Conservation (phyloP, 2,113 vertebrate species). For the Cephalopterus ornatus region DNA sequence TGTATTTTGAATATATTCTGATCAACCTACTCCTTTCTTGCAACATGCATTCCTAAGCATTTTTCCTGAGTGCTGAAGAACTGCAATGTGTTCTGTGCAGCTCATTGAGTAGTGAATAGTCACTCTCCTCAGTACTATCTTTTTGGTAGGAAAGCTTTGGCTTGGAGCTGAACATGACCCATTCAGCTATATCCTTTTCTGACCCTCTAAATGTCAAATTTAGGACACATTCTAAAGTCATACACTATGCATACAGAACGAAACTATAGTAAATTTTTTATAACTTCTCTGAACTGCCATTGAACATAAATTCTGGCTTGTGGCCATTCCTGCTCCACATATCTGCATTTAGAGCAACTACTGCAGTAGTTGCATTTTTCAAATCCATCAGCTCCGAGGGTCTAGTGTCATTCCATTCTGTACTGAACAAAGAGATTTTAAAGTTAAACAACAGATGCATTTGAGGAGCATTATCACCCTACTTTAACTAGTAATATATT, state of each 20-base stretch:
- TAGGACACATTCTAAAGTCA: not conserved
- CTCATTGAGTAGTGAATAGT: not conserved
- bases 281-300: not conserved
- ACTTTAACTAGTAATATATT: not conserved
- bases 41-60: not conserved
- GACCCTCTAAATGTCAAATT: not conserved
- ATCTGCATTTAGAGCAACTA: not conserved
- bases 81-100: not conserved
- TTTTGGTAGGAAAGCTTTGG: not conserved
- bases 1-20: not conserved
- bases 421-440: not conserved
- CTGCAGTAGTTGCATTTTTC: not conserved
- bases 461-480: not conserved
- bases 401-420: not conserved
- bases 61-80: not conserved
- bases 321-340: not conserved
- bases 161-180: not conserved
- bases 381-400: not conserved
- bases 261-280: not conserved
- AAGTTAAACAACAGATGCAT: not conserved
- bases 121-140: not conserved
- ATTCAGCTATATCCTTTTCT: not conserved
- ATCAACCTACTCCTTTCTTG: not conserved
- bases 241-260: not conserved
- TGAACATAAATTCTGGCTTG: not conserved